Conservation (phyloP, 2,113 vertebrate genomes). For the Ophiodon elongatus region DNA sequence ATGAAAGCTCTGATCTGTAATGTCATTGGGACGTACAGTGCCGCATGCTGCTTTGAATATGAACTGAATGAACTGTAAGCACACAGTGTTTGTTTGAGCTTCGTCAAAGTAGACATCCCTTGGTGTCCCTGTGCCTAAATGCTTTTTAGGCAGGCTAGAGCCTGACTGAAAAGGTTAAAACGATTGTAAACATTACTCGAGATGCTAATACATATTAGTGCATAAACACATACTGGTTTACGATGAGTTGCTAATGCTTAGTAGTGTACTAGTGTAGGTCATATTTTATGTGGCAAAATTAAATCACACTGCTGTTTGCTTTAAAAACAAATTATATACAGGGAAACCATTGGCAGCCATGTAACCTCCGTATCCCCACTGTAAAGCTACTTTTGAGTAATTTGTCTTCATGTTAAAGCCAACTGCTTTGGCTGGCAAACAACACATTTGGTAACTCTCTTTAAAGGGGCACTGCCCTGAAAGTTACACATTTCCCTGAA, state of each 20-base stretch:
- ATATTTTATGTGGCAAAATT: neutral
- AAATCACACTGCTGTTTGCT: neutral
- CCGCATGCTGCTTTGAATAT: slow-evolving; percentile 46
- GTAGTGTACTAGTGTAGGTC: neutral
- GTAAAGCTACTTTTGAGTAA: neutral
- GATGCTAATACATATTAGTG: neutral
- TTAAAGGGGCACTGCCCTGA: neutral
- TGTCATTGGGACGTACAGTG: slow-evolving; percentile 36
- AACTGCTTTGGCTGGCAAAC: neutral
- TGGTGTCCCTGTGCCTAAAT: slow-evolving; percentile 10
- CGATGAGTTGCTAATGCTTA: neutral
- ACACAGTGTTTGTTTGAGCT: slow-evolving; percentile 20
- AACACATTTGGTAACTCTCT: neutral
- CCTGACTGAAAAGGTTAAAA: neutral
- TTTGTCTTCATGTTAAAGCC: neutral
- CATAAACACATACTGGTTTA: neutral
- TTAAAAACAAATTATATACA: neutral
- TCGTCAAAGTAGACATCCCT: slow-evolving; percentile 9
- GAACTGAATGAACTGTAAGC: slow-evolving; percentile 35
- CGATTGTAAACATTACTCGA: slow-evolving; percentile 10
- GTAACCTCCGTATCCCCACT: neutral
- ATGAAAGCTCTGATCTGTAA: slow-evolving; percentile 49
- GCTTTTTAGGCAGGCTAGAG: neutral
- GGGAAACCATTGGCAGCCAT: neutral
- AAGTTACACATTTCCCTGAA: slow-evolving; percentile 14